Percentiles rank a stretch among this genome's conserved stretches.
phyloP scores from a whole-genome alignment of 2,797 vertebrate genomes.

The Steatocranus sp. region DNA sequence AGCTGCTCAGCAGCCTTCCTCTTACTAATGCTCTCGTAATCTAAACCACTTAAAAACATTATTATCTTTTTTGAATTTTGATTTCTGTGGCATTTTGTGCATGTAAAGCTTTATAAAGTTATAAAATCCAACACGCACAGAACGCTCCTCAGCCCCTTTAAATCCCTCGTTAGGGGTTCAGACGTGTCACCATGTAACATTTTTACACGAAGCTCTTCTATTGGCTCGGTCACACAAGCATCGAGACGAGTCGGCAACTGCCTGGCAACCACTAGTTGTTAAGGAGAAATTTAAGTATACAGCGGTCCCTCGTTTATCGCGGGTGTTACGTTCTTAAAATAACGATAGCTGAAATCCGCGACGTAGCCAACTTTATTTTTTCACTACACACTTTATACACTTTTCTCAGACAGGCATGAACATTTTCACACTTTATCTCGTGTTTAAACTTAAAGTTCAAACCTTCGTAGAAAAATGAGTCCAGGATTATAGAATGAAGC shows the following conservation, averaged over 20 bases:
- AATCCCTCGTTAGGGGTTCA: background rate
- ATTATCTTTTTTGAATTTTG: background rate
- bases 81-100: background rate
- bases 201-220: background rate
- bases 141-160: background rate
- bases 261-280: background rate
- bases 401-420: accelerated
- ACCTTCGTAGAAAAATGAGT: accelerated
- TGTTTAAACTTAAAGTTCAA: background rate
- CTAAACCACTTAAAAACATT: background rate
- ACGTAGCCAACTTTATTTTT: accelerated
- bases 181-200: background rate
- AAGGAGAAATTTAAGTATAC: background rate
- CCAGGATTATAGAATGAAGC: background rate
- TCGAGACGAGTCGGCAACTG: background rate
- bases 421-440: background rate
- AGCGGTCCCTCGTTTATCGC: background rate
- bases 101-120: background rate
- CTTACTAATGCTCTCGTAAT: constrained; percentile 6
- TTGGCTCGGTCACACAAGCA: accelerated
- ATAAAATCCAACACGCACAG: background rate
- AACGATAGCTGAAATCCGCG: accelerated
- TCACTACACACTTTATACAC: background rate
- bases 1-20: constrained; percentile 28
- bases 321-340: background rate